A percentile compares a stretch with the other conserved stretches of the same genome.
Evolutionary conservation across 2,113 vertebrate genomes (phyloP).

Genomic region (Elaphurus davidianus): DNA sequence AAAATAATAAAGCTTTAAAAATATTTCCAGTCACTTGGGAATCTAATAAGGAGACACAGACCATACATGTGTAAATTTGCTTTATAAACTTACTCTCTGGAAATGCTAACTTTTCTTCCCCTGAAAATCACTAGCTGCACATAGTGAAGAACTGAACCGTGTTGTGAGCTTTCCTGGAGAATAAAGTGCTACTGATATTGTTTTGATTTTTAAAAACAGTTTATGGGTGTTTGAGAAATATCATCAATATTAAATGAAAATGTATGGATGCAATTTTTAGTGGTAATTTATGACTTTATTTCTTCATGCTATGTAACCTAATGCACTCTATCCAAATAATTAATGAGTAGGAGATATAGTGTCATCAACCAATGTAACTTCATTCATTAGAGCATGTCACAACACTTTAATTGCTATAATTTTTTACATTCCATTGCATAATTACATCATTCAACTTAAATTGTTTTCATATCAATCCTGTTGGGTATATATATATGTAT

Average conservation of each 20-base stretch:
- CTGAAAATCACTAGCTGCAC: not conserved
- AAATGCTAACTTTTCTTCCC: not conserved
- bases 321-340: constrained; percentile 71
- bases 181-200: not conserved
- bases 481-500: constrained; percentile 1
- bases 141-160: not conserved
- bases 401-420: constrained; percentile 68
- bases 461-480: constrained; percentile 71
- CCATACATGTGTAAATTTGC: not conserved
- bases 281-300: constrained; percentile 49
- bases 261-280: constrained; percentile 9
- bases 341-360: constrained; percentile 70
- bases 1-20: not conserved
- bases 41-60: not conserved
- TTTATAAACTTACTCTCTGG: not conserved
- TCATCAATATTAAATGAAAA: constrained; percentile 43
- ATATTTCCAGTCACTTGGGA: not conserved
- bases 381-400: constrained; percentile 74
- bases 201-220: not conserved
- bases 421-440: constrained; percentile 76
- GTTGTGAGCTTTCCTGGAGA: not conserved
- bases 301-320: constrained; percentile 51
- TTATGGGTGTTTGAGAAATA: not conserved
- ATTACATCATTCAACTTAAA: constrained; percentile 68
- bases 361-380: constrained; percentile 59